Evolutionary conservation across 2,888 invertebrate species (phyloP).

Genomic region (Erebia ligea): DNA sequence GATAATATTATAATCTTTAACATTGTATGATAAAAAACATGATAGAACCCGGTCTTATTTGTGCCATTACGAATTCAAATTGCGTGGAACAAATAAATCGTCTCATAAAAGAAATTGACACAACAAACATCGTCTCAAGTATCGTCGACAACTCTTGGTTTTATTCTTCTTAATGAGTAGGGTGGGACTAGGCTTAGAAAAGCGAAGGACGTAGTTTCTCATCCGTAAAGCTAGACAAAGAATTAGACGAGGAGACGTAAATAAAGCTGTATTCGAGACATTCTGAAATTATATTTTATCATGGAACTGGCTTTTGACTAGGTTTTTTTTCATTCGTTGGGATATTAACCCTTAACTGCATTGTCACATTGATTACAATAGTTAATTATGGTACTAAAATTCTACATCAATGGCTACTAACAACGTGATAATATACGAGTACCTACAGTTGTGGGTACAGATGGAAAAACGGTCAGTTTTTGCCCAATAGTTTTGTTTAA

Average conservation of each 20-base stretch:
- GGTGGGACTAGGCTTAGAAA: constrained; percentile 5
- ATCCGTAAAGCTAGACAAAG: constrained; percentile 8
- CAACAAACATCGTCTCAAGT: constrained; percentile 27
- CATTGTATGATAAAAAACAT: neutral
- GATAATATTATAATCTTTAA: too few relatives aligned
- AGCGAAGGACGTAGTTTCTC: constrained; percentile 2
- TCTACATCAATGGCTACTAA: too few relatives aligned
- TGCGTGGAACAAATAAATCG: constrained; percentile 10
- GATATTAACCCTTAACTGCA: too few relatives aligned
- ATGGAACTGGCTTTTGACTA: neutral
- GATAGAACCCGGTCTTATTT: neutral
- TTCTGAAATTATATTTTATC: neutral
- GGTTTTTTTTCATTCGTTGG: too few relatives aligned
- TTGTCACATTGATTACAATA: too few relatives aligned
- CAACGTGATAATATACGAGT: too few relatives aligned
- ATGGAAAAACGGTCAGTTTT: too few relatives aligned
- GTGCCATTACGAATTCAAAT: neutral
- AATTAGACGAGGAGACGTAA: neutral
- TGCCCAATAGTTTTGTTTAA: too few relatives aligned
- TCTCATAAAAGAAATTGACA: neutral
- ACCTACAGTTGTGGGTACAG: too few relatives aligned
- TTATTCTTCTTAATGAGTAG: constrained; percentile 26
- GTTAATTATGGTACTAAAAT: too few relatives aligned
- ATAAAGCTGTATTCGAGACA: constrained; percentile 6
- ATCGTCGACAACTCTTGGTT: constrained; percentile 13